Percentiles rank a stretch among this genome's conserved stretches.
Conservation (phyloP, 2,888 invertebrate species). For the Syrphus vitripennis region DNA sequence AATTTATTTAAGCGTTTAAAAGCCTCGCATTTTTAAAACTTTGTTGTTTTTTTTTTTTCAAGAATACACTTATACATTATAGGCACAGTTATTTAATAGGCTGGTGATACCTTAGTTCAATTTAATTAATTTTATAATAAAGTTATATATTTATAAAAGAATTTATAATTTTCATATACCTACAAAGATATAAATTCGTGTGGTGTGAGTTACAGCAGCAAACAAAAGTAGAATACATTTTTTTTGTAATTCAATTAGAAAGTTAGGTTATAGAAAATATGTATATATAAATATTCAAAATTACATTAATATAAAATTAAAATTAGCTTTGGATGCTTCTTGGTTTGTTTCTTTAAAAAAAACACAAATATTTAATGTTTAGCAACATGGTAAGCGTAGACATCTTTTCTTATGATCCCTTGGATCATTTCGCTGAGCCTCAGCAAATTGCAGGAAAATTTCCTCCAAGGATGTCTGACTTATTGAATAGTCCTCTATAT, state of each 20-base stretch:
- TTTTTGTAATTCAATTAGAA: too few species aligned
- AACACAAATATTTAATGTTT: neutral
- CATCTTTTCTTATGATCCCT: constrained; percentile 8
- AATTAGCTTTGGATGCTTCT: neutral
- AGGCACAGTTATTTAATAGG: neutral
- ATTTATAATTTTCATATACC: too few species aligned
- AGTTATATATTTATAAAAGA: too few species aligned
- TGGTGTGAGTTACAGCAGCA: too few species aligned
- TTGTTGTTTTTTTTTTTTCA: neutral
- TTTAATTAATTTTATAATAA: neutral
- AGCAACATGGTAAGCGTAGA: neutral
- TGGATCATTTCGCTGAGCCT: constrained; percentile 79
- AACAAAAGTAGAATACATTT: too few species aligned
- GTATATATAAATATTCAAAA: neutral
- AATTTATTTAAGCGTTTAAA: neutral
- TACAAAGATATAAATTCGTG: too few species aligned
- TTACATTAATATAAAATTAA: neutral
- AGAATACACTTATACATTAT: too few species aligned
- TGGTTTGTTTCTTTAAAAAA: neutral
- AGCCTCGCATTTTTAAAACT: neutral
- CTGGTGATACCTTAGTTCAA: neutral
- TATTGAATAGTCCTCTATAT: constrained; percentile 89
- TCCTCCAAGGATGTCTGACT: constrained; percentile 91
- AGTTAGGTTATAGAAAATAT: neutral
- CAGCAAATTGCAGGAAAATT: constrained; percentile 87